These are phyloP conservation scores for Lasioglossum albipes DNA, from an alignment of 1,140 invertebrate genomes.

Conservation along the genomic window DNA sequence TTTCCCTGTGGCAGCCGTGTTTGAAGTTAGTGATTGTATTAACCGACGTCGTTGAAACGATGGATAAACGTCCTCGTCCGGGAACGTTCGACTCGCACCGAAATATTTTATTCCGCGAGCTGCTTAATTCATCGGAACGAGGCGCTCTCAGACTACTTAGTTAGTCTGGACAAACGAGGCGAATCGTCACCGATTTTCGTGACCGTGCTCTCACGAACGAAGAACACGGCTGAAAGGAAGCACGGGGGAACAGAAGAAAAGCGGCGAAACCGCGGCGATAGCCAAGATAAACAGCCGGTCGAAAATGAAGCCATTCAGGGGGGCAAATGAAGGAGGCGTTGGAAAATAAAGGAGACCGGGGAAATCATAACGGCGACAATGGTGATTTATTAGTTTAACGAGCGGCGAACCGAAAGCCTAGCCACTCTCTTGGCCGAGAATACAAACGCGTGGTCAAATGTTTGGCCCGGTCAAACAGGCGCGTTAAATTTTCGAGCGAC, in stretches of 20 bases:
- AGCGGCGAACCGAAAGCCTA: slow-evolving; percentile 58
- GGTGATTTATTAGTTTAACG: slow-evolving; percentile 68
- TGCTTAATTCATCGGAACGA: neutral
- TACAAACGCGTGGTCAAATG: slow-evolving; percentile 62
- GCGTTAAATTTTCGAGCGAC: slow-evolving; percentile 64
- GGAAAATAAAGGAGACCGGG: slow-evolving; percentile 18
- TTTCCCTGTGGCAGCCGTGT: no score
- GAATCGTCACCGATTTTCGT: no score
- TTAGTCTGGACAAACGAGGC: neutral
- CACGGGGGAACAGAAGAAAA: no score
- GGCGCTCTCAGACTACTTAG: neutral
- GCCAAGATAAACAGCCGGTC: neutral
- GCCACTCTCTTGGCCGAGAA: slow-evolving; percentile 44
- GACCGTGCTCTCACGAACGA: neutral
- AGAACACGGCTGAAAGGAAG: neutral
- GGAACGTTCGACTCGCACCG: neutral
- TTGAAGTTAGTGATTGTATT: no score
- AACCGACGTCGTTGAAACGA: slow-evolving; percentile 2
- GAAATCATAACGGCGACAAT: slow-evolving; percentile 59
- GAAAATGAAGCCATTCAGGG: neutral
- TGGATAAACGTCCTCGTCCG: slow-evolving; percentile 11
- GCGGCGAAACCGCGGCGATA: neutral
- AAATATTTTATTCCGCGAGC: neutral
- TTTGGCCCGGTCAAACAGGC: slow-evolving; percentile 66
- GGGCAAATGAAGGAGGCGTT: neutral